These are phyloP conservation scores for Halichoeres trimaculatus DNA, from an alignment of 2,113 vertebrate species.

Conservation along the genomic window DNA sequence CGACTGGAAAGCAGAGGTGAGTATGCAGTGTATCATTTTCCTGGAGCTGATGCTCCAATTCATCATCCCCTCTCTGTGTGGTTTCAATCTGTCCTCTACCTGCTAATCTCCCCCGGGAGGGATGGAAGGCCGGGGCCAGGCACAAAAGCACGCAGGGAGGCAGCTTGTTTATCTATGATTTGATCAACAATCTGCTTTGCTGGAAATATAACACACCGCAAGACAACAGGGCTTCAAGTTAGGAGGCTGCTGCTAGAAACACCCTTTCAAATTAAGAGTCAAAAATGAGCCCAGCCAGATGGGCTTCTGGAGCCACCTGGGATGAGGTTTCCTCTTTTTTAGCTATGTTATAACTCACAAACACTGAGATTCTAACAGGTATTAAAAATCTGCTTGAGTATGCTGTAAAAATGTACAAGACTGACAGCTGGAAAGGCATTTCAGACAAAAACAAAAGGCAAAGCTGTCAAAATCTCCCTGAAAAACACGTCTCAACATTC, in stretches of 20 bases:
- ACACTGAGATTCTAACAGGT: neutral
- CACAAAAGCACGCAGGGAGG: conserved; percentile 43
- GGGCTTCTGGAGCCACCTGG: neutral
- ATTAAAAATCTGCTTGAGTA: conserved; percentile 3
- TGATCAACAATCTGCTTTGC: conserved; percentile 53
- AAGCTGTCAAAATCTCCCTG: neutral
- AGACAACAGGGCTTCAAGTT: conserved; percentile 16
- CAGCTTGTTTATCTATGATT: conserved; percentile 55
- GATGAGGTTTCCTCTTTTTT: neutral
- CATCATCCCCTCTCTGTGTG: conserved; percentile 67
- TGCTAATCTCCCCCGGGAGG: conserved; percentile 62
- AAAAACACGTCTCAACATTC: conserved; percentile 11
- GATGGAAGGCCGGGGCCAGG: conserved; percentile 4
- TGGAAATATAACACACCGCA: conserved; percentile 34
- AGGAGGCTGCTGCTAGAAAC: conserved; percentile 30
- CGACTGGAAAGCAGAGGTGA: conserved; percentile 31
- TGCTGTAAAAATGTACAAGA: neutral
- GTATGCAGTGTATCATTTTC: conserved; percentile 38
- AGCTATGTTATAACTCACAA: neutral
- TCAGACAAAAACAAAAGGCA: neutral
- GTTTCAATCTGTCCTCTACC: conserved; percentile 58
- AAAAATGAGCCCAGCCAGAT: neutral
- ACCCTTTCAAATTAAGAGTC: conserved; percentile 7
- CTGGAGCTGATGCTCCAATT: conserved; percentile 64
- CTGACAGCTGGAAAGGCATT: neutral